Evolutionary conservation across 2,113 vertebrate genomes (phyloP).

Genomic region (Cyanoliseus patagonus): DNA sequence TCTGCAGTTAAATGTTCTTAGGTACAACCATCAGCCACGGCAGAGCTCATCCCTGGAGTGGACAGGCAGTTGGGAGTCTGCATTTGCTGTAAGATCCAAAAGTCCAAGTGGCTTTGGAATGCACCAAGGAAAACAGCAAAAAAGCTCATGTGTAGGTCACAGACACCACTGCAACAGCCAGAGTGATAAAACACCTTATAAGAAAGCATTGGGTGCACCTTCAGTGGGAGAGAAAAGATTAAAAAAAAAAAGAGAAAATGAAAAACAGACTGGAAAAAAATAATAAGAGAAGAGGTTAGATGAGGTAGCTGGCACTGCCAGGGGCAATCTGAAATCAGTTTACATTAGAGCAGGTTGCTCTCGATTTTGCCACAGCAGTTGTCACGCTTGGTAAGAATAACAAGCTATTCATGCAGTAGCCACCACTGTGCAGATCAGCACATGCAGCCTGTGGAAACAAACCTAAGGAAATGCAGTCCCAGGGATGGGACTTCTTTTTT

Average conservation of each 20-base stretch:
- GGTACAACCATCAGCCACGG: not conserved
- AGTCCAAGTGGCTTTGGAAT: not conserved
- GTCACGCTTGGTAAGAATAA: conserved; percentile 47
- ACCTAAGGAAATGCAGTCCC: not conserved
- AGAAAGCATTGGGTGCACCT: not conserved
- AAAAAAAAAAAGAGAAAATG: not conserved
- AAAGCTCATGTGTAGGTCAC: not conserved
- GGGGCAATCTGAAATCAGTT: conserved; percentile 58
- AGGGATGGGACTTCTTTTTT: not conserved
- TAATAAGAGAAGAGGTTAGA: not conserved
- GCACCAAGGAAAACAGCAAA: not conserved
- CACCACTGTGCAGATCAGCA: not conserved
- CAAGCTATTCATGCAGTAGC: not conserved
- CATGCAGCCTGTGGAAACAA: not conserved
- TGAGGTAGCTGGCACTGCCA: conserved; percentile 26
- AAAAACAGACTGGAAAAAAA: not conserved
- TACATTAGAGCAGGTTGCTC: conserved; percentile 68
- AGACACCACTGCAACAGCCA: not conserved
- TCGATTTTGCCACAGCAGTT: conserved; percentile 34
- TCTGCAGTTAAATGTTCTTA: not conserved
- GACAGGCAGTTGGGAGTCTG: not conserved
- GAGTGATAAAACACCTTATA: not conserved
- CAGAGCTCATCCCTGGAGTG: not conserved
- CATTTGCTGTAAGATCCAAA: not conserved
- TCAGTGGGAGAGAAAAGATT: not conserved